Conservation (phyloP, 2,888 invertebrate genomes). For the Odontocolon sp. region DNA sequence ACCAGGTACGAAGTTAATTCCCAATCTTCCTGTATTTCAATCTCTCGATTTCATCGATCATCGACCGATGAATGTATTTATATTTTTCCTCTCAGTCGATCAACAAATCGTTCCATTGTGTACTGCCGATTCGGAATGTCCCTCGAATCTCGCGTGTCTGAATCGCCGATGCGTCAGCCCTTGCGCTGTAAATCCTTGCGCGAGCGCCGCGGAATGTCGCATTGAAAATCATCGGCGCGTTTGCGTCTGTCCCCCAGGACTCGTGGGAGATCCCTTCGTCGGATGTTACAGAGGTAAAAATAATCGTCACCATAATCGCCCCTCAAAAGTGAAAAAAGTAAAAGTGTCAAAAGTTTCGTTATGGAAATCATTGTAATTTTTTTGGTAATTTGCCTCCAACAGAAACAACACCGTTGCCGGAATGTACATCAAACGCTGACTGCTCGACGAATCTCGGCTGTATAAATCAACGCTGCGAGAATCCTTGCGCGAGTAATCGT, state of each 20-base stretch:
- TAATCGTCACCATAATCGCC: neutral
- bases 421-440: constrained; percentile 88
- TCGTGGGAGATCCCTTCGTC: constrained; percentile 90
- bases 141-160: constrained; percentile 87
- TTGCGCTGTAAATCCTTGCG: constrained; percentile 88
- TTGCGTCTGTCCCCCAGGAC: constrained; percentile 89
- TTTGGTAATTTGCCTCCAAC: constrained; percentile 57
- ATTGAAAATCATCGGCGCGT: constrained; percentile 89
- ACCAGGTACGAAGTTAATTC: no score
- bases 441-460: constrained; percentile 91
- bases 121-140: constrained; percentile 87
- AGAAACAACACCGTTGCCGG: constrained; percentile 82
- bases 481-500: constrained; percentile 91
- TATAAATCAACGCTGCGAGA: constrained; percentile 89
- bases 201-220: constrained; percentile 89
- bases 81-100: constrained; percentile 65
- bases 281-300: constrained; percentile 85
- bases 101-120: constrained; percentile 84
- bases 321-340: neutral
- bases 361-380: neutral
- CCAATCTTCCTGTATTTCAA: constrained; percentile 58
- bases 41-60: neutral
- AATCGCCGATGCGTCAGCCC: constrained; percentile 90
- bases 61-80: no score
- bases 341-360: neutral